Percentiles rank a stretch among this genome's conserved stretches.
These are phyloP conservation scores for Momotus momota DNA, from an alignment of 2,797 vertebrate species.

Conservation along the genomic window DNA sequence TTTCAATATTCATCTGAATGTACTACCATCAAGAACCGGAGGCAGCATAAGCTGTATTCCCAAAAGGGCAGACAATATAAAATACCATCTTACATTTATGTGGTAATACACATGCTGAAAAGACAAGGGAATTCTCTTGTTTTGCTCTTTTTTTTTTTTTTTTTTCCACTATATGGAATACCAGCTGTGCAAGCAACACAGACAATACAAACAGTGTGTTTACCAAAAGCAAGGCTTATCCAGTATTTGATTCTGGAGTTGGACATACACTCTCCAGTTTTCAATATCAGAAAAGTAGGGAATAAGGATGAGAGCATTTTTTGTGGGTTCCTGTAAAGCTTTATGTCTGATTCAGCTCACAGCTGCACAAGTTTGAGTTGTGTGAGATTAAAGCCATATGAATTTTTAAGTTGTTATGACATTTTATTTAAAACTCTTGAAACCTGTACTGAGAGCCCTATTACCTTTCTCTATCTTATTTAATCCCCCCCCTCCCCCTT, in stretches of 20 bases:
- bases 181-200: background rate
- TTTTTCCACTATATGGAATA: background rate
- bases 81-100: rapidly evolving
- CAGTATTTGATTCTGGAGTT: background rate
- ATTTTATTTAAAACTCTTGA: background rate
- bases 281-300: background rate
- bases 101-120: background rate
- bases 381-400: background rate
- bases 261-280: background rate
- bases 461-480: background rate
- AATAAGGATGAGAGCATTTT: background rate
- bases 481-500: background rate
- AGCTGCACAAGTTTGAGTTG: background rate
- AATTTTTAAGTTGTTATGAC: background rate
- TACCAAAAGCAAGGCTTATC: background rate
- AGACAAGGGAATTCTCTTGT: background rate
- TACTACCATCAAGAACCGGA: background rate
- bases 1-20: background rate
- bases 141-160: background rate
- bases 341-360: background rate
- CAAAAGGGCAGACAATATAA: background rate
- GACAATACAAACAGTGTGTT: background rate
- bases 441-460: background rate
- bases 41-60: background rate
- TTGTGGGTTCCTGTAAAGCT: background rate